Percentiles rank a stretch among this genome's conserved stretches.
Evolutionary conservation across 2,888 invertebrate species (phyloP).

Genomic region (Mystacides longicornis): DNA sequence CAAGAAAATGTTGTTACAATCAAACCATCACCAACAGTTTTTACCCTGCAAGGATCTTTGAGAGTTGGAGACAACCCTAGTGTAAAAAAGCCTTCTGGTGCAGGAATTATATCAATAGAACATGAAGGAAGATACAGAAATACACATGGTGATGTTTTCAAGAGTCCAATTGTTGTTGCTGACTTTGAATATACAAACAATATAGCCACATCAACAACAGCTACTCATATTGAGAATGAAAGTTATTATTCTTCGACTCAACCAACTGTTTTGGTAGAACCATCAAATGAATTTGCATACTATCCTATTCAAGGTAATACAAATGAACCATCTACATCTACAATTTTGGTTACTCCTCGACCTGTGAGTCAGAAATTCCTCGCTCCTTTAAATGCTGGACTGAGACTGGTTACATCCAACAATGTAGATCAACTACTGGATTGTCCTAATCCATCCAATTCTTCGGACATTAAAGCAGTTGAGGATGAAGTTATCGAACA

Average conservation of each 20-base stretch:
- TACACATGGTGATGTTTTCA: constrained; percentile 7
- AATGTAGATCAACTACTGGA: constrained; percentile 38
- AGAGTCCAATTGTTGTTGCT: constrained; percentile 35
- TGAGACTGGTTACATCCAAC: constrained; percentile 47
- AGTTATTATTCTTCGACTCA: constrained; percentile 28
- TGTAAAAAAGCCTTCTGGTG: constrained; percentile 18
- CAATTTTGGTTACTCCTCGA: constrained; percentile 48
- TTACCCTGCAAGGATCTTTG: constrained; percentile 18
- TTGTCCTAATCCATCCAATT: constrained; percentile 33
- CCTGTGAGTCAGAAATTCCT: constrained; percentile 50
- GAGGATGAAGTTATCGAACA: constrained; percentile 37
- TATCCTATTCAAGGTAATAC: constrained; percentile 11
- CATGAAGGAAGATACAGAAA: constrained; percentile 8
- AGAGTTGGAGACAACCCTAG: constrained; percentile 12
- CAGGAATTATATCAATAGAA: constrained; percentile 24
- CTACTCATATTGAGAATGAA: constrained; percentile 11
- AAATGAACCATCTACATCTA: constrained; percentile 6
- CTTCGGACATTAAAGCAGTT: constrained; percentile 40
- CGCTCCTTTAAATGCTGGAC: constrained; percentile 53
- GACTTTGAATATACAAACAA: constrained; percentile 29
- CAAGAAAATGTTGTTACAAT: constrained; percentile 12
- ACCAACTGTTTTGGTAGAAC: constrained; percentile 27
- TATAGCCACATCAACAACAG: constrained; percentile 4
- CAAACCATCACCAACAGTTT: constrained; percentile 15
- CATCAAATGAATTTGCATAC: constrained; percentile 24